phyloP scores from a whole-genome alignment of 1,140 invertebrate genomes.

The Bacillus rossius region DNA sequence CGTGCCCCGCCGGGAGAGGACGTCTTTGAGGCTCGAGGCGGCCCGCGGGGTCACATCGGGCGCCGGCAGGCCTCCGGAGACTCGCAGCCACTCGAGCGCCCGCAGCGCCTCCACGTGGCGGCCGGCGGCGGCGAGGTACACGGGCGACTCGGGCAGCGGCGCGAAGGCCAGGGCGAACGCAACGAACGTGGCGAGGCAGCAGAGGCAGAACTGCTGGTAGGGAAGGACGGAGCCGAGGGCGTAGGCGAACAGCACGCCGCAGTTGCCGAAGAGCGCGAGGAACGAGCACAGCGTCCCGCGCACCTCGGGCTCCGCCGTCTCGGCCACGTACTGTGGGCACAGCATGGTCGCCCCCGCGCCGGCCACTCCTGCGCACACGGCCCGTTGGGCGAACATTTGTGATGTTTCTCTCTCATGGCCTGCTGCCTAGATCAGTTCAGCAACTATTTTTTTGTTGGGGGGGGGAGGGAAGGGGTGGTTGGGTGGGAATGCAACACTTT shows the following conservation, averaged over 20 bases:
- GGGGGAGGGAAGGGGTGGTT: too few relatives aligned
- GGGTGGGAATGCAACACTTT: too few relatives aligned
- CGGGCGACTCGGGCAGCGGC: slow-evolving; percentile 55
- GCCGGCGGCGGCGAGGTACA: slow-evolving; percentile 39
- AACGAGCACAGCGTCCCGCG: slow-evolving; percentile 51
- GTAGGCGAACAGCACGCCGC: slow-evolving; percentile 52
- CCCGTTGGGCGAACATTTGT: too few relatives aligned
- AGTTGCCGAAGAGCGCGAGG: slow-evolving; percentile 45
- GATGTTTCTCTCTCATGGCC: too few relatives aligned
- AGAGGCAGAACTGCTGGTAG: slow-evolving; percentile 43
- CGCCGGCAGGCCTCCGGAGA: too few relatives aligned
- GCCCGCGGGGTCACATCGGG: too few relatives aligned
- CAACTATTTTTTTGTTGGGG: too few relatives aligned
- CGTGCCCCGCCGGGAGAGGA: slow-evolving; percentile 24
- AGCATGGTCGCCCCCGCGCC: slow-evolving; percentile 44
- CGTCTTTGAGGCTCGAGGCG: not conserved
- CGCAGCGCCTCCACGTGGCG: slow-evolving; percentile 35
- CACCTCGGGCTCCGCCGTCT: slow-evolving; percentile 48
- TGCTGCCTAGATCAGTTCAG: too few relatives aligned
- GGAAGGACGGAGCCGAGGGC: slow-evolving; percentile 47
- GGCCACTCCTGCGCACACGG: slow-evolving; percentile 14
- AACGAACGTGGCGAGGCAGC: slow-evolving; percentile 41
- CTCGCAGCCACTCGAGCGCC: slow-evolving; percentile 40
- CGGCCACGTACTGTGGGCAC: slow-evolving; percentile 50
- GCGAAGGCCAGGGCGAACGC: slow-evolving; percentile 43